phyloP scores from a whole-genome alignment of 2,113 vertebrate genomes.

The Semnornis frantzii region DNA sequence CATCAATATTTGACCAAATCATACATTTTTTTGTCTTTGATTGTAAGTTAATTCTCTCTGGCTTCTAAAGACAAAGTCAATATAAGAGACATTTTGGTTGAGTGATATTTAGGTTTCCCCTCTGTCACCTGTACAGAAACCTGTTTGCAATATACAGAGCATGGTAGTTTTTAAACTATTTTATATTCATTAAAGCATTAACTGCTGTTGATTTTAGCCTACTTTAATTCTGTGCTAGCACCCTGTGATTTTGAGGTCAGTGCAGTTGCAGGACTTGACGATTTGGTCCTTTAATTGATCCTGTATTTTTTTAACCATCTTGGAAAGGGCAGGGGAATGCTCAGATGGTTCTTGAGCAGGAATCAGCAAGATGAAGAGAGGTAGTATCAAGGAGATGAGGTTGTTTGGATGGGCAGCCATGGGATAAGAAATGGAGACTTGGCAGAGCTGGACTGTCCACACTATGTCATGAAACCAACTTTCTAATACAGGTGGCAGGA shows the following conservation, averaged over 20 bases:
- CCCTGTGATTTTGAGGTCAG: not conserved
- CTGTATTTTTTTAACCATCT: not conserved
- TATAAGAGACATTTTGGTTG: not conserved
- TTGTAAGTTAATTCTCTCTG: not conserved
- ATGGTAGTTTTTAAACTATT: not conserved
- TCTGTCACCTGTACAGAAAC: too few species aligned
- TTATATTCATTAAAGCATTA: not conserved
- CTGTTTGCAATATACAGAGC: not conserved
- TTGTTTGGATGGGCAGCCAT: not conserved
- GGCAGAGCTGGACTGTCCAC: not conserved
- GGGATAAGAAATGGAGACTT: not conserved
- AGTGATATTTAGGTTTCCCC: not conserved
- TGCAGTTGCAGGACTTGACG: not conserved
- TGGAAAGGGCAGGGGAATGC: not conserved
- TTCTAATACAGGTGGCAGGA: not conserved
- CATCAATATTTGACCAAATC: not conserved
- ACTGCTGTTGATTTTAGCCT: not conserved
- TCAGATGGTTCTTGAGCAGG: not conserved
- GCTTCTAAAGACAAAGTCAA: not conserved
- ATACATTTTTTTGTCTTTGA: not conserved
- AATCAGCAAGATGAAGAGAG: not conserved
- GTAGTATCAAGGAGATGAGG: not conserved
- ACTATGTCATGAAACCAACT: not conserved
- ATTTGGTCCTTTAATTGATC: not conserved
- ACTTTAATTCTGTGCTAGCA: not conserved